These are phyloP conservation scores for Andricus grossulariae DNA, from an alignment of 1,140 invertebrate genomes.

Conservation along the genomic window DNA sequence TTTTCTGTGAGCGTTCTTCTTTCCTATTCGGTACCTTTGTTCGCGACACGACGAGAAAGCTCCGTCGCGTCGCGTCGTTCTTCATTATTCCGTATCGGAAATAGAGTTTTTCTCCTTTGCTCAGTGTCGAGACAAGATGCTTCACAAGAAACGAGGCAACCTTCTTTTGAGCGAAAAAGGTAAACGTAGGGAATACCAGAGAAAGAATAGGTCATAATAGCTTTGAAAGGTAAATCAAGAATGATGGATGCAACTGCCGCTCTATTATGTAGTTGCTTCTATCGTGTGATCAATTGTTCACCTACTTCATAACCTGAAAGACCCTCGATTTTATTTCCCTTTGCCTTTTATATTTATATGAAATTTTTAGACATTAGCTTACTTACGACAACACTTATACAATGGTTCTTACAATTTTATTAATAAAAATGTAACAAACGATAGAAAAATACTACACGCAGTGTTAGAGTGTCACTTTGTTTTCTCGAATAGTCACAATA, in stretches of 20 bases:
- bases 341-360: too few species aligned
- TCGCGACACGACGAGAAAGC: background rate
- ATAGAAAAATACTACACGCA: too few species aligned
- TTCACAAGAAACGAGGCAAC: conserved; percentile 20
- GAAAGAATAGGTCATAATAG: background rate
- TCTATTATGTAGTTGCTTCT: background rate
- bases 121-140: conserved; percentile 22
- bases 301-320: background rate
- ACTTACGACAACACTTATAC: too few species aligned
- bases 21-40: conserved; percentile 7
- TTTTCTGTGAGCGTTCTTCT: background rate
- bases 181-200: background rate
- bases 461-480: too few species aligned
- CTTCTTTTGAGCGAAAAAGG: background rate
- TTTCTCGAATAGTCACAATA: too few species aligned
- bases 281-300: conserved; percentile 15
- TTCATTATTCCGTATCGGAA: conserved; percentile 22
- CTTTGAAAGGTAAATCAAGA: background rate
- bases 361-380: too few species aligned
- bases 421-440: too few species aligned
- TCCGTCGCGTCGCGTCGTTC: background rate
- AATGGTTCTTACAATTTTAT: too few species aligned
- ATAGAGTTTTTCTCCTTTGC: conserved; percentile 26
- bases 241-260: conserved; percentile 17
- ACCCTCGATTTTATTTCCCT: too few species aligned